Percentiles rank a stretch among this genome's conserved stretches.
These are phyloP conservation scores for Drosophila sucinea DNA, from an alignment of 1,140 invertebrate species.

Conservation along the genomic window DNA sequence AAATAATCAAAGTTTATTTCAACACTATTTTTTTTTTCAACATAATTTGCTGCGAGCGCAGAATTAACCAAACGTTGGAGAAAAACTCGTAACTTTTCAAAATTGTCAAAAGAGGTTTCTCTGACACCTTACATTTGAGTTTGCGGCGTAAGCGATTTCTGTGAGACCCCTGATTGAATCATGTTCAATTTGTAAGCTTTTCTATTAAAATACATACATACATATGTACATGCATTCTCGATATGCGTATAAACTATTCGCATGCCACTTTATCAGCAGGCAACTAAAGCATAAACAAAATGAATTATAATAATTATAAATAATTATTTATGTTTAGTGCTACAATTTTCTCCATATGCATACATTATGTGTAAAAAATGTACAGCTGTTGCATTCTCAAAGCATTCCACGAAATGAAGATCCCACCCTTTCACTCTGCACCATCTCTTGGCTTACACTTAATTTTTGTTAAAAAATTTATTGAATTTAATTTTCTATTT, in stretches of 20 bases:
- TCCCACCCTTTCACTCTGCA: neutral
- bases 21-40: too few species aligned
- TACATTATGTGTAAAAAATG: neutral
- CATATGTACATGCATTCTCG: neutral
- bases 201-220: neutral
- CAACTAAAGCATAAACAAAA: neutral
- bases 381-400: neutral
- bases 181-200: neutral
- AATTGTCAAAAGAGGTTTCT: too few species aligned
- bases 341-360: neutral
- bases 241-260: neutral
- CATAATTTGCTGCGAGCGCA: too few species aligned
- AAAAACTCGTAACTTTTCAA: too few species aligned
- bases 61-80: too few species aligned
- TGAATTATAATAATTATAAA: neutral
- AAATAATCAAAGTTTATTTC: too few species aligned
- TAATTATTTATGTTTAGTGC: neutral
- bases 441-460: conserved; percentile 16
- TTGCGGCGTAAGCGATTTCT: too few species aligned
- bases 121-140: too few species aligned
- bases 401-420: neutral
- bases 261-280: neutral
- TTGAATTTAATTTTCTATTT: conserved; percentile 74
- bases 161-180: neutral
- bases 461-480: conserved; percentile 59